Base-by-base conservation (phyloP, 1,140 invertebrate species). In the Cydia strobilella region DNA sequence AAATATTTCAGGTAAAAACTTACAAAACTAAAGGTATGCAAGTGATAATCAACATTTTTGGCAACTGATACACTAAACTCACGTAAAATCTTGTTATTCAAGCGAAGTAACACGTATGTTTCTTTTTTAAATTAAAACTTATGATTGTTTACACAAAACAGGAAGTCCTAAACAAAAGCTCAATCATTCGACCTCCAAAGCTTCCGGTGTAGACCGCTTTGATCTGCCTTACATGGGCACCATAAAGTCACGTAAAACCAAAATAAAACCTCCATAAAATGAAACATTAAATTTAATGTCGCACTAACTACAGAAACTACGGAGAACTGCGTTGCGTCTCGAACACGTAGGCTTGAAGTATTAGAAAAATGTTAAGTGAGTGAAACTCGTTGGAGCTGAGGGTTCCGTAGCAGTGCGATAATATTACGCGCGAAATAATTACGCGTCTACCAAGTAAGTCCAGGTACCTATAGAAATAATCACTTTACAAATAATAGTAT, bases 261-360 rank as follows among this genome's bases (percentile, higher is more conserved):
- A 69, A 69, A 69, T 35, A 35, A 69, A 69, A 69, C 27, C 65
- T 69, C 31, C 65, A 69, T 69, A 69, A 69, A 69, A 69, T 35
- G 31, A n/a, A 69, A 69, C 65, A 69, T 69, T 69, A 42, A 69
- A 69, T 69, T 69, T 69, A 69, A 69, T 69, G 65, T 35, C 65
- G 31, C 65, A 10, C 65, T 69, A 69, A 69, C 65, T 69, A 35
- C 65, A 69, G 27, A 69, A 69, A 39, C 65, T 69, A 69, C 65
- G 35, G 65, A 42, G 65, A 69, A 69, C 18, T 69, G 27, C 5
- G 31, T 31, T 31, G 27, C 15, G 25, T 31, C 63, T 31, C 20
- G 6, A 23, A 69, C 65, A 69, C 65, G 65, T 69, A 69, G 27
- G 54, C 54, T 23, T 9, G 54, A 10, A 18, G 54, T 23, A 59